Evolutionary conservation across 2,113 vertebrate species (phyloP), one percentile per base, ranked within the genome.

Genomic region (Chionis minor): DNA sequence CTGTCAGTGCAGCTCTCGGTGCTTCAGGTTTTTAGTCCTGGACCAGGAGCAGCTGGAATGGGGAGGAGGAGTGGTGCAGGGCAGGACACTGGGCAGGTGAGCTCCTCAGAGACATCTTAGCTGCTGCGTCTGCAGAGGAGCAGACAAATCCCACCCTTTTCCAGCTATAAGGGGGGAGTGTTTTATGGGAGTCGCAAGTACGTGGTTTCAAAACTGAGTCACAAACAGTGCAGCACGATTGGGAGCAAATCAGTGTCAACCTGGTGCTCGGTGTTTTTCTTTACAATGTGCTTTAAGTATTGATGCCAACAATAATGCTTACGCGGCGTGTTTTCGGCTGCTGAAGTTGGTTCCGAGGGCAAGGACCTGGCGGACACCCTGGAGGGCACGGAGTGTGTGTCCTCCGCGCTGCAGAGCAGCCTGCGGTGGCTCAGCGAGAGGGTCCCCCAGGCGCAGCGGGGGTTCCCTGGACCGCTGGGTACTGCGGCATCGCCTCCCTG

Each of bases 381-480:
- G 45, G 16, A 2, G 5, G 59, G 12, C 22, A 28, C 32, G 26
- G 40, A 7, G 6, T 44, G 13, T 20, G 30, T 63, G 6, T 5
- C 27, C 14, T 79, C 82, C 42, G 54, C 5, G 1, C 52, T 23
- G 44, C 52, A 10, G 23, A 44, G 42, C 67, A 18, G 23, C 1
- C 0, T 63, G 52, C 4, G 4, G 27, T 52, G n/a, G 35, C 59
- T 81, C 45, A 27, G 58, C 0, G 0, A 30, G 44, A 33, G 32
- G 32, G 21, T 49, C 26, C 61, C 21, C 19, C 1, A 12, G 20
- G n/a, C 28, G 51, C 51, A 24, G 0, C 0, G 0, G 7, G 20
- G 11, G 2, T n/a, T 81, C 62, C 44, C 69, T 81, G 30, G 23
- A 27, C 30, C 0, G 0, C 26, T 38, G 75, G 49, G 12, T 56